Base-by-base conservation (phyloP, 2,888 invertebrate genomes). In the Papilio elwesi region DNA sequence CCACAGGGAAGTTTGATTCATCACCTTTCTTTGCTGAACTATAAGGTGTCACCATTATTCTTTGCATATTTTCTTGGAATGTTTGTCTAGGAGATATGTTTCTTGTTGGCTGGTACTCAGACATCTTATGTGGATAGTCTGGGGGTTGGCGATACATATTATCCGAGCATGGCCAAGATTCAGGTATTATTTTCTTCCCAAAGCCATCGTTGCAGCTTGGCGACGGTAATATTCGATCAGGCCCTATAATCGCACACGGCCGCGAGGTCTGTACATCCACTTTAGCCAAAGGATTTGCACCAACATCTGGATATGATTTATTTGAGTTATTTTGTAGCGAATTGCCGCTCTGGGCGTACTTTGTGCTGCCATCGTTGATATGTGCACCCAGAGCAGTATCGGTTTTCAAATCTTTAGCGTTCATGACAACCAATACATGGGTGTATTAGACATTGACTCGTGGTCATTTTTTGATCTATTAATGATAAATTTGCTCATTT, bases 41-140 rank as follows among this genome's bases (percentile, higher is more conserved):
- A 77, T 89, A 91, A 53, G 93, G 91, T 57, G 92, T 90, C 76
- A 94, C 90, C 87, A 92, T 90, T 67, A 94, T 90, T 74, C 94
- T 88, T 78, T 87, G 92, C 94, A 94, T 94, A 75, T 94, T 93
- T 82, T 94, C 94, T 85, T 94, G 94, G 87, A 90, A 94, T 86
- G 94, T 94, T 86, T 93, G 93, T 86, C 94, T 87, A 52, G 94
- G 94, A 79, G 94, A 94, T 87, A 94, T 94, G 86, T 94, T 93
- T 83, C 92, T 87, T 74, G 87, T 81, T 69, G 89, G 89, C 74
- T 89, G 89, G 79, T 87, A 90, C 68, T 83, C 88, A 38, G 82
- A 73, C 74, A 88, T 77, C 78, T 92, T 93, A 74, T 84, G 87
- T 64, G 89, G 86, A 80, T 91, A 90, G 69, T 93, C 92, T 64